These are phyloP conservation scores for Oreochromis mossambicus DNA, from an alignment of 2,797 vertebrate genomes.

Conservation along the genomic window DNA sequence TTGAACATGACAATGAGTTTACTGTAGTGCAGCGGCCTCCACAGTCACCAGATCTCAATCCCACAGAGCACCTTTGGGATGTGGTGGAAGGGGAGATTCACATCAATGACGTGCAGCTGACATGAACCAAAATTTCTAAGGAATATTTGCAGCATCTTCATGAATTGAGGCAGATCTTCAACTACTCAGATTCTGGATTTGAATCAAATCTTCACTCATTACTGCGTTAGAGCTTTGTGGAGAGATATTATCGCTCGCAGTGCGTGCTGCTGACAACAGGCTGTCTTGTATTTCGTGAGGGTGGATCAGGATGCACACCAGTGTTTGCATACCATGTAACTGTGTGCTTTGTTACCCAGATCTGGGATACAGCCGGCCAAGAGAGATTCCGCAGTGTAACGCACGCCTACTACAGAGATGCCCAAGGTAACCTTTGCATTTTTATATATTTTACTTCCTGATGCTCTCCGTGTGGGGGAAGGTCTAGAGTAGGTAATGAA, in stretches of 20 bases:
- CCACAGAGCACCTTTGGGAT: not conserved
- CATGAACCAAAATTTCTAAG: not conserved
- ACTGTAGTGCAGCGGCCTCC: not conserved
- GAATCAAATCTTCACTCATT: not conserved
- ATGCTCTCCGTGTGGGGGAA: not conserved
- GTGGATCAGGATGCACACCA: not conserved
- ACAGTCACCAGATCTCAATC: not conserved
- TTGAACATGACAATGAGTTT: not conserved
- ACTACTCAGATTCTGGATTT: not conserved
- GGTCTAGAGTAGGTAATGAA: not conserved
- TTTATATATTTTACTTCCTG: conserved; percentile 33
- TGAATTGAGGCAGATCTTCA: not conserved
- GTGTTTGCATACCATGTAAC: conserved; percentile 22
- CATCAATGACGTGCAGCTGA: not conserved
- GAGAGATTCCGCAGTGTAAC: conserved; percentile 97
- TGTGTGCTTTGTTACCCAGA: conserved; percentile 73
- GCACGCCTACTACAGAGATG: conserved; percentile 96
- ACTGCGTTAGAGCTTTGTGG: not conserved
- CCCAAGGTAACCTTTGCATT: conserved; percentile 83
- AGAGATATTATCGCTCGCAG: not conserved
- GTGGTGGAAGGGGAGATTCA: not conserved
- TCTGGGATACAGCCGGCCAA: conserved; percentile 98
- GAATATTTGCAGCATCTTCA: not conserved
- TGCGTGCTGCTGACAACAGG: not conserved
- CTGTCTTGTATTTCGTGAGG: not conserved